A percentile compares a stretch with the other conserved stretches of the same genome.
phyloP scores from a whole-genome alignment of 2,797 vertebrate species.

The Channa striata region DNA sequence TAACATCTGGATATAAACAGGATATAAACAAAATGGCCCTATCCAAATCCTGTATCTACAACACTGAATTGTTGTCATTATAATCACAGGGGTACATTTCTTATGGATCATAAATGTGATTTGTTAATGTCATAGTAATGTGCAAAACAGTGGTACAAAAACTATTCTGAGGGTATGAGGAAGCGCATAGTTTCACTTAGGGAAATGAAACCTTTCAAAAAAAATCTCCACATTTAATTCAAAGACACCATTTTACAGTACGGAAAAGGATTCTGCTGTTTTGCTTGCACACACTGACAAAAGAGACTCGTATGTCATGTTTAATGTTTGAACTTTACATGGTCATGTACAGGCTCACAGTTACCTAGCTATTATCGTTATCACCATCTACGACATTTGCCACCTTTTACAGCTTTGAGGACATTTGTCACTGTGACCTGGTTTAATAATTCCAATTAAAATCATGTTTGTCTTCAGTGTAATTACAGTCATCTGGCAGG shows the following conservation, averaged over 20 bases:
- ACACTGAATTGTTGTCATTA: background rate
- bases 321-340: slow-evolving; percentile 5
- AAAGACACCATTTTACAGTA: background rate
- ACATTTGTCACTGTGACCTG: slow-evolving; percentile 42
- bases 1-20: too few species aligned
- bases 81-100: background rate
- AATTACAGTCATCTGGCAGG: slow-evolving; percentile 75
- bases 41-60: too few species aligned
- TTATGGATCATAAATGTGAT: background rate
- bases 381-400: slow-evolving; percentile 37
- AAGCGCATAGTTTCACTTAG: slow-evolving; percentile 34
- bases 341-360: background rate
- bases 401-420: slow-evolving; percentile 31
- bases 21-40: too few species aligned
- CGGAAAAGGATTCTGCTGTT: background rate
- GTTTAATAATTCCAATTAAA: slow-evolving; percentile 70
- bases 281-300: background rate
- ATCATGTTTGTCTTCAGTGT: slow-evolving; percentile 63
- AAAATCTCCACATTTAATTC: slow-evolving; percentile 23
- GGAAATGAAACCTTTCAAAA: slow-evolving; percentile 50
- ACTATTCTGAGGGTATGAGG: slow-evolving; percentile 6
- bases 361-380: background rate
- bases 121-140: background rate
- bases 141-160: slow-evolving; percentile 9
- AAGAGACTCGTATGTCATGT: background rate